A percentile compares a stretch with the other conserved stretches of the same genome.
phyloP scores from a whole-genome alignment of 2,797 vertebrate species.

The Silurus aristotelis region DNA sequence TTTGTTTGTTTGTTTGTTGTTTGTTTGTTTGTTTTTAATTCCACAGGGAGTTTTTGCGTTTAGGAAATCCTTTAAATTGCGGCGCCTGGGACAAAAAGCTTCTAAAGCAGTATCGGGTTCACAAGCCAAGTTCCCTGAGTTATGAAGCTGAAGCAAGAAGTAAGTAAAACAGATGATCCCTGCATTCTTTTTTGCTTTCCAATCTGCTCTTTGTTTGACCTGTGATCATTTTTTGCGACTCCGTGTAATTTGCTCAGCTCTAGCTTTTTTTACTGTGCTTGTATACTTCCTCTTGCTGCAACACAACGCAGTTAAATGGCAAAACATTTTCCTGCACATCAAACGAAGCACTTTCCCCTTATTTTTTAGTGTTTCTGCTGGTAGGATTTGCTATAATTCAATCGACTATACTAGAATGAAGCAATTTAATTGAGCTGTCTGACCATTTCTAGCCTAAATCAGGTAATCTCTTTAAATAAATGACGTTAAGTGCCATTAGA shows the following conservation, averaged over 20 bases:
- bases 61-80: conserved; percentile 95
- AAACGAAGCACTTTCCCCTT: neutral
- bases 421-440: neutral
- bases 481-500: neutral
- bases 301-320: neutral
- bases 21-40: conserved; percentile 12
- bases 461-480: neutral
- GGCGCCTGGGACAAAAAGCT: conserved; percentile 98
- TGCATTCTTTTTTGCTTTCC: neutral
- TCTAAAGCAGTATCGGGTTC: conserved; percentile 91
- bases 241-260: no score
- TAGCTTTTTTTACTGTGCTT: neutral
- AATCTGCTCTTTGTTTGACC: neutral
- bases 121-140: conserved; percentile 95
- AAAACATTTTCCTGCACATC: no score
- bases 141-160: conserved; percentile 94
- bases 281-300: neutral
- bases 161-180: conserved; percentile 69
- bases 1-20: neutral
- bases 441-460: neutral
- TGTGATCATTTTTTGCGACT: neutral
- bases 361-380: neutral
- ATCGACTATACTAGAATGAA: neutral
- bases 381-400: neutral
- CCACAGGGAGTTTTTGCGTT: conserved; percentile 91